Evolutionary conservation across 2,797 vertebrate species (phyloP), one percentile per base, ranked within the genome.

Genomic region (Malurus leucopterus): DNA sequence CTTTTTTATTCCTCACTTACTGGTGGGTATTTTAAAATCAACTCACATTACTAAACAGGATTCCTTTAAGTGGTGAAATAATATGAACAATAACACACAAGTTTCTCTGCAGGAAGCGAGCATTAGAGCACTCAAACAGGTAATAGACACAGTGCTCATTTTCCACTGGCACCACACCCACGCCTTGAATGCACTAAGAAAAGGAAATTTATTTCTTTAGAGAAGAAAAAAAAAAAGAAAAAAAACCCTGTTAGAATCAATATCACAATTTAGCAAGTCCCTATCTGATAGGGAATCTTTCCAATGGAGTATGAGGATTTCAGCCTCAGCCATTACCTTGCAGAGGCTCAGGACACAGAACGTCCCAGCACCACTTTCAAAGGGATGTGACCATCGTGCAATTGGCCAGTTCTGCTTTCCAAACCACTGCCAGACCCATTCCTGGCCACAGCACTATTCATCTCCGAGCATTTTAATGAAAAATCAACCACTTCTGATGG

Each of bases 301-400:
- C 58, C 54, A 53, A 9, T 21, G 1, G 2, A 84, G 36, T 11
- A 17, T 9, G 3, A 74, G 13, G 5, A 71, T 58, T 73, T 70
- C 62, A 62, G 40, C 46, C 15, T 34, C 30, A 46, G 27, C 41
- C 62, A 87, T 55, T 64, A 30, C 29, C 41, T 34, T 38, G 11
- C 29, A 50, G 32, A 77, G 34, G n/a, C 24, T n/a, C 22, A 89
- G 58, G 58, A 46, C 1, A 65, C 22, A 11, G 27, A 81, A 32
- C 13, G 34, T 34, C 44, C 58, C 26, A 24, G 4, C 2, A 18
- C 29, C n/a, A 9, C 16, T 18, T 4, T 47, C n/a, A 38, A 75
- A 67, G 71, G 26, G 34, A 46, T 0, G 0, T 5, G 51, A 64
- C 58, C 57, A 36, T 8, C 0, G 0, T 13, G 63, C 27, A 27